Evolutionary conservation across 2,797 vertebrate species (phyloP).

Genomic region (Mormyrops boulengeri): DNA sequence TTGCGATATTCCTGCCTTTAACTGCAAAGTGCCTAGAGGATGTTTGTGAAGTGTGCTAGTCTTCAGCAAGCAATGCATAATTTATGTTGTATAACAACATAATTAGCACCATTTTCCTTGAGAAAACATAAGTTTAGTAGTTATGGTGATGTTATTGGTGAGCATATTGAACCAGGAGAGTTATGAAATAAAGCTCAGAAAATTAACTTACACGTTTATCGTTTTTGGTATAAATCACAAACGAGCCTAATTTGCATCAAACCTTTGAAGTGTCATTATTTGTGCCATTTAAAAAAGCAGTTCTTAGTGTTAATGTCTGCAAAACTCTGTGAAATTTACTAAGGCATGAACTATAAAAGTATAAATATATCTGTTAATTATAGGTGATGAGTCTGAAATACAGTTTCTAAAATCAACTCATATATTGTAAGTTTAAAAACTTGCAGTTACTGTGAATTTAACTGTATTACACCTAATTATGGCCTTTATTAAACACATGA

Average conservation of each 20-base stretch:
- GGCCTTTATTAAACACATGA: background rate
- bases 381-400: background rate
- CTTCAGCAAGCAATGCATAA: background rate
- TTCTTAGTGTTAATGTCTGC: background rate
- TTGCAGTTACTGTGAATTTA: background rate
- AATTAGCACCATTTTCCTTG: background rate
- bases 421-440: background rate
- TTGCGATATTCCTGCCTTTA: background rate
- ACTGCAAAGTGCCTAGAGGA: background rate
- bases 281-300: background rate
- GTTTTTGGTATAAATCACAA: background rate
- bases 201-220: background rate
- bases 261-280: background rate
- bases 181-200: background rate
- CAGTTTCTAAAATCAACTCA: background rate
- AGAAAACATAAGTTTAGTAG: background rate
- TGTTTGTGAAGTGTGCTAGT: background rate
- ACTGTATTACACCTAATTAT: background rate
- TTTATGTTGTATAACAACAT: background rate
- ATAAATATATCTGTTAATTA: background rate
- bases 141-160: background rate
- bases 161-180: background rate
- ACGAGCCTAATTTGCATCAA: background rate
- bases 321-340: background rate
- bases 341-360: background rate